Percentiles rank a stretch among this genome's conserved stretches.
phyloP scores from a whole-genome alignment of 2,888 invertebrate species.

The Drosophila macrothrix region DNA sequence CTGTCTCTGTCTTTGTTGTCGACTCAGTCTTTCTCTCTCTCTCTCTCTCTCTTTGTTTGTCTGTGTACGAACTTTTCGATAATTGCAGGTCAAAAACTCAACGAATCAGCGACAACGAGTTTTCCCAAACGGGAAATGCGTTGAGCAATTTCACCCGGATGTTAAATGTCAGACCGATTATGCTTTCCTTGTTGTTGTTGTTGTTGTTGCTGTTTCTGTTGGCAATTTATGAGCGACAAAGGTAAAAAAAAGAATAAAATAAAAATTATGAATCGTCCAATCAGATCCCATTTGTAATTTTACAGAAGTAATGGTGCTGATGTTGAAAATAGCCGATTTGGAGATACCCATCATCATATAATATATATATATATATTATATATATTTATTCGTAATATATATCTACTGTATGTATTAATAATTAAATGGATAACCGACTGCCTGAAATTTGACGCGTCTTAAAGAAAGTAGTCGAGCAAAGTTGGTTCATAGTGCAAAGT shows the following conservation, averaged over 20 bases:
- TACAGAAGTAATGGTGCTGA: background rate
- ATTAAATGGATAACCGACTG: background rate
- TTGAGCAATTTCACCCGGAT: conserved; percentile 74
- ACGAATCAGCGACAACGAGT: conserved; percentile 18
- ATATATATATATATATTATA: background rate
- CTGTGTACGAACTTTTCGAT: conserved; percentile 66
- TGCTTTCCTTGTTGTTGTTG: conserved; percentile 11
- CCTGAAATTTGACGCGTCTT: background rate
- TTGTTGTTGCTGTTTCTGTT: conserved; percentile 14
- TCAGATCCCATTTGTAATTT: conserved; percentile 26
- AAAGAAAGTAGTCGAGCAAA: background rate
- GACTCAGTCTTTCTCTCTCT: conserved; percentile 1
- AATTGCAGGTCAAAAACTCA: conserved; percentile 69
- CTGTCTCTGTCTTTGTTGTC: conserved; percentile 7
- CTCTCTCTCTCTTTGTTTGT: conserved; percentile 2
- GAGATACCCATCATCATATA: too few species aligned
- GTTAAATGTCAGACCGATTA: conserved; percentile 68
- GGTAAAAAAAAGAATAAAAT: conserved; percentile 36
- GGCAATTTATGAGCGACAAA: conserved; percentile 64
- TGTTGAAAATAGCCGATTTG: too few species aligned
- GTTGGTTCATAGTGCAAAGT: conserved; percentile 11
- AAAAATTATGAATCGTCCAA: conserved; percentile 53
- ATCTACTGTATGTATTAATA: background rate
- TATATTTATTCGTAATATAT: background rate
- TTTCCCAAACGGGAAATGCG: conserved; percentile 58